phyloP scores from a whole-genome alignment of 2,113 vertebrate genomes.

The Entosphenus tridentatus region DNA sequence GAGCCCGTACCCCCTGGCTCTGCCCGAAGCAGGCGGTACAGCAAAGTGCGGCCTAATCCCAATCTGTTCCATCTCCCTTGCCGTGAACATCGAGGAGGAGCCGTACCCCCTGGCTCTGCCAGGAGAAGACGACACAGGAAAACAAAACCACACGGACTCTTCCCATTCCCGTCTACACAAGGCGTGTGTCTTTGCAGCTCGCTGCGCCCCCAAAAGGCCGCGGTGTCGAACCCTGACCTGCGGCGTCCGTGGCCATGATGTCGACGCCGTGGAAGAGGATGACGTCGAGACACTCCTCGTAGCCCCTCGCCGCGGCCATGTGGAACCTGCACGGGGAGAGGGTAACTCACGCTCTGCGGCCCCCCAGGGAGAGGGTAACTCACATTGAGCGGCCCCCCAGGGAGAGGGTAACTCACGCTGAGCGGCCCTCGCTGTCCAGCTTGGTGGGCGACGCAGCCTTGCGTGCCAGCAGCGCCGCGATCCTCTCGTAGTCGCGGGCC shows the following conservation, averaged over 20 bases:
- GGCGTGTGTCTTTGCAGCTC: too few species aligned
- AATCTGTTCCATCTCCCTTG: too few species aligned
- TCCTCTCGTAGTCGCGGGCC: constrained; percentile 70
- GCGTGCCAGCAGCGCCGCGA: constrained; percentile 54
- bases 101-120: too few species aligned
- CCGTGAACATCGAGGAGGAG: too few species aligned
- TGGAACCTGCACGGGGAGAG: constrained; percentile 40
- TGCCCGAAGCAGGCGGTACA: too few species aligned
- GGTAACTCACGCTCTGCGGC: not conserved
- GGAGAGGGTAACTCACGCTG: constrained; percentile 44
- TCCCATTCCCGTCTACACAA: too few species aligned
- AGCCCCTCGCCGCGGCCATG: constrained; percentile 61
- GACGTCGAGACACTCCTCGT: constrained; percentile 64
- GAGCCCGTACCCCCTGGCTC: too few species aligned
- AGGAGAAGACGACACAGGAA: too few species aligned
- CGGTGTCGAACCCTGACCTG: constrained; percentile 25
- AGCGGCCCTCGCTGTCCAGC: constrained; percentile 72
- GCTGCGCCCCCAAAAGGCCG: too few species aligned
- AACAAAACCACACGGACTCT: too few species aligned
- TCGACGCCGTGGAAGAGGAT: constrained; percentile 57
- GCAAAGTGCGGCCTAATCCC: too few species aligned
- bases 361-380: not conserved
- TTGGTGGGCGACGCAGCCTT: constrained; percentile 71
- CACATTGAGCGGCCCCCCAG: not conserved
- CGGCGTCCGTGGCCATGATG: constrained; percentile 46